A percentile compares a stretch with the other conserved stretches of the same genome.
phyloP scores from a whole-genome alignment of 2,797 vertebrate genomes.

The Hypotaenidia okinawae region DNA sequence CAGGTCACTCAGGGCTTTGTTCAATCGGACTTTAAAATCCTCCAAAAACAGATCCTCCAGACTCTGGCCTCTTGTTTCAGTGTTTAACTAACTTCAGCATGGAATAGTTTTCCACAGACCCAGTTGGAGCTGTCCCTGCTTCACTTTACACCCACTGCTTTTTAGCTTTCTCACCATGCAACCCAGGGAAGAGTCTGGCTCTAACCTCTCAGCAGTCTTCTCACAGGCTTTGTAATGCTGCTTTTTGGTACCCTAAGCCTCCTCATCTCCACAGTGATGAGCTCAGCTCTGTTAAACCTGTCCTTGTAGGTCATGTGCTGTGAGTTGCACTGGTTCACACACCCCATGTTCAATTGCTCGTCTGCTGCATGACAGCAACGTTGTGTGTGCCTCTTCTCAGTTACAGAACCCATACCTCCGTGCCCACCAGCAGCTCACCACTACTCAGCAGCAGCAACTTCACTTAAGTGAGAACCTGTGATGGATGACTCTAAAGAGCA shows the following conservation, averaged over 20 bases:
- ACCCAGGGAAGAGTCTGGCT: background rate
- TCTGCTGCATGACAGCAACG: fast-evolving
- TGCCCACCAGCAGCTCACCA: background rate
- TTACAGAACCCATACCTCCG: background rate
- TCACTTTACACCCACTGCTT: background rate
- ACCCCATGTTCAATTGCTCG: background rate
- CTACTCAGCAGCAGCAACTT: background rate
- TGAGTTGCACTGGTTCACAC: background rate
- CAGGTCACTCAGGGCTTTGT: background rate
- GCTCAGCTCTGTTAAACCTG: background rate
- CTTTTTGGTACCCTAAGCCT: background rate
- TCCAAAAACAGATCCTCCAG: background rate
- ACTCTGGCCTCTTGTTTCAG: background rate
- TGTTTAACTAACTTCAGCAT: background rate
- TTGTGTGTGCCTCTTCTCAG: fast-evolving
- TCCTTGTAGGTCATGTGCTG: background rate
- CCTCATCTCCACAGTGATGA: background rate
- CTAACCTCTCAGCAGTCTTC: background rate
- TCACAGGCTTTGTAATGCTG: background rate
- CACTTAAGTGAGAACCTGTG: background rate
- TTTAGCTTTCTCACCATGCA: background rate
- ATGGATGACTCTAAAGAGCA: background rate
- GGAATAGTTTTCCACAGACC: background rate
- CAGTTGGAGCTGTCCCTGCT: background rate
- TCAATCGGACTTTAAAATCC: background rate